A percentile compares a stretch with the other conserved stretches of the same genome.
Conservation (phyloP, 2,113 vertebrate genomes). For the Capreolus pygargus region DNA sequence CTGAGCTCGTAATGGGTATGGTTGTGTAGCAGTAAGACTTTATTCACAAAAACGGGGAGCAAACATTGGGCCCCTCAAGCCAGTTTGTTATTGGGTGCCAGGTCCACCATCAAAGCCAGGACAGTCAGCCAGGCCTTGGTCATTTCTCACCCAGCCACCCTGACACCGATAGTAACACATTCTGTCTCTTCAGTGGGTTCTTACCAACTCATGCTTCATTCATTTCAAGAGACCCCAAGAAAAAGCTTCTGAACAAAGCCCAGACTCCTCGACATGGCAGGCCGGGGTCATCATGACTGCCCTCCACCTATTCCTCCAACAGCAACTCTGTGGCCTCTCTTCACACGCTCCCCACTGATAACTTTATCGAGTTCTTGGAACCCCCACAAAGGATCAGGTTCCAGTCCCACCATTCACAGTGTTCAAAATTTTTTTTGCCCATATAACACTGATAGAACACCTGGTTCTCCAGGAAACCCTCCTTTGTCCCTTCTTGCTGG, state of each 20-base stretch:
- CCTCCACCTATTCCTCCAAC: background rate
- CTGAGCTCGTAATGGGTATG: background rate
- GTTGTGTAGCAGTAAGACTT: background rate
- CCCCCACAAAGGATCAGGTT: background rate
- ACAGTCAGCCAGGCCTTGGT: background rate
- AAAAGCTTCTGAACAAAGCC: background rate
- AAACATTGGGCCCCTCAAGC: background rate
- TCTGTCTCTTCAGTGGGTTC: background rate
- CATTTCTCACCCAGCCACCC: background rate
- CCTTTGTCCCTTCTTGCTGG: background rate
- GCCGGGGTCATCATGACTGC: background rate
- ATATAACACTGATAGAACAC: background rate
- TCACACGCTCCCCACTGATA: background rate
- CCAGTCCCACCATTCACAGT: background rate
- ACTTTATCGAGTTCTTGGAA: background rate
- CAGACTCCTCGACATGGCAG: background rate
- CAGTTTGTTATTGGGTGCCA: background rate
- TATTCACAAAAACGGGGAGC: background rate
- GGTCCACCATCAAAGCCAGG: background rate
- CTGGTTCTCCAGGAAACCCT: background rate
- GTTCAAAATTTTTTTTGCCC: background rate
- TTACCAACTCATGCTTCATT: background rate
- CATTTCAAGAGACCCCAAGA: background rate
- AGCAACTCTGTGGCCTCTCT: background rate
- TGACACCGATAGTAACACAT: background rate